These are phyloP conservation scores for Arvicanthis niloticus DNA, from an alignment of 2,113 vertebrate genomes.

Conservation along the genomic window DNA sequence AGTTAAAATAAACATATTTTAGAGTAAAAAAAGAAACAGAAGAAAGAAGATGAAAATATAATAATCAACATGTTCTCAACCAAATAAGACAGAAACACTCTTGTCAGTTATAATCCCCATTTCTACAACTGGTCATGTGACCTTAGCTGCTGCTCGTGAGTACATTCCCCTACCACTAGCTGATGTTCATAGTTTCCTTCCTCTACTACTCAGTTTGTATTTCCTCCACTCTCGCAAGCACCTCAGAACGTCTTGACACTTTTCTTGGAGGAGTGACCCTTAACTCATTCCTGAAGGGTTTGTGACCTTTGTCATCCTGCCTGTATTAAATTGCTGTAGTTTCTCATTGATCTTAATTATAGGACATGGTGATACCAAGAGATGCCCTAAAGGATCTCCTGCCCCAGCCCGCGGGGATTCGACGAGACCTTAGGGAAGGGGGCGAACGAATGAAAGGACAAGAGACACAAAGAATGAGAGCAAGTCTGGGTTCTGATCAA, in stretches of 20 bases:
- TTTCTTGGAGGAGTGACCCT: background rate
- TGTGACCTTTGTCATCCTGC: background rate
- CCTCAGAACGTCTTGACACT: background rate
- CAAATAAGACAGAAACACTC: background rate
- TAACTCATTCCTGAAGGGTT: too few species aligned
- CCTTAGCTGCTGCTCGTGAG: background rate
- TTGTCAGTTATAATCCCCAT: background rate
- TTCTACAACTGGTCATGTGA: background rate
- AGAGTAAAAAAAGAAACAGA: background rate
- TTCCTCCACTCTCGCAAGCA: background rate
- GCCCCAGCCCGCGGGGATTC: too few species aligned
- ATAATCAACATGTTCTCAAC: background rate
- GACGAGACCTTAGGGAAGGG: too few species aligned
- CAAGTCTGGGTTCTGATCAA: too few species aligned
- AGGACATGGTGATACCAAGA: background rate
- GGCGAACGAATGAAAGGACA: too few species aligned
- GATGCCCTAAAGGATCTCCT: background rate
- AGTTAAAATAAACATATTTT: too few species aligned
- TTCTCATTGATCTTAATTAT: background rate
- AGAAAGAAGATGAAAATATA: background rate
- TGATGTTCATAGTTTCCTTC: background rate
- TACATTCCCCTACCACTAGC: background rate
- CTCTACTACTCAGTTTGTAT: background rate
- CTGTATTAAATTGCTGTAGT: background rate
- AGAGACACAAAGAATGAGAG: too few species aligned